Evolutionary conservation across 30 jellyfish, hydroid and myxozoan genomes (phyloP).

Genomic region (Pseudorhiza aurosa): DNA sequence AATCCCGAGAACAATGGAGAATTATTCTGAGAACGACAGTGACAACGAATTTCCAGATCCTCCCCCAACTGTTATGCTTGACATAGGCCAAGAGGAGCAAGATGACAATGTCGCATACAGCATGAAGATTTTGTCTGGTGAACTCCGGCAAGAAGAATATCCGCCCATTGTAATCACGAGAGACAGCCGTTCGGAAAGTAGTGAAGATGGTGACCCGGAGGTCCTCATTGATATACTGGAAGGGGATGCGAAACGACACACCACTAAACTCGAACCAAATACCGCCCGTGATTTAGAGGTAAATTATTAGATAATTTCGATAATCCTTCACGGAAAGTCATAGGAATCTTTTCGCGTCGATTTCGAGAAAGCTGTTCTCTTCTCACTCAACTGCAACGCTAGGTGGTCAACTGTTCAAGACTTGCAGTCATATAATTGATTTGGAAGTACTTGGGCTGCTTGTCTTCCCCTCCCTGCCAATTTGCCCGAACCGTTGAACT

Average conservation of each 20-base stretch:
- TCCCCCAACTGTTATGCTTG: conserved; percentile 59
- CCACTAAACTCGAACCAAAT: too few relatives aligned
- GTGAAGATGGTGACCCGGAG: conserved; percentile 8
- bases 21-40: conserved; percentile 11
- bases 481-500: too few relatives aligned
- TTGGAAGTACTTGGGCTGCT: too few relatives aligned
- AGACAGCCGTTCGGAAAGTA: conserved; percentile 24
- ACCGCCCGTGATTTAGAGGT: neutral
- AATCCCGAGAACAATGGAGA: conserved; percentile 14
- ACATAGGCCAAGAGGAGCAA: conserved; percentile 18
- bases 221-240: neutral
- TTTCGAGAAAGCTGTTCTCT: too few relatives aligned
- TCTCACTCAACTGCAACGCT: too few relatives aligned
- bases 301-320: too few relatives aligned
- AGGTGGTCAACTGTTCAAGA: too few relatives aligned
- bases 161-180: conserved; percentile 11
- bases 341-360: too few relatives aligned
- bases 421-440: too few relatives aligned
- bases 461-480: too few relatives aligned
- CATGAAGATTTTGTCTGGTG: conserved; percentile 9
- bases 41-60: conserved; percentile 52
- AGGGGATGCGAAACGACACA: too few relatives aligned
- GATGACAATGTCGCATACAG: neutral
- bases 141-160: conserved; percentile 10
- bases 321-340: too few relatives aligned